Evolutionary conservation across 2,113 vertebrate genomes (phyloP), one percentile per base, ranked within the genome.

Genomic region (Vulpes lagopus): DNA sequence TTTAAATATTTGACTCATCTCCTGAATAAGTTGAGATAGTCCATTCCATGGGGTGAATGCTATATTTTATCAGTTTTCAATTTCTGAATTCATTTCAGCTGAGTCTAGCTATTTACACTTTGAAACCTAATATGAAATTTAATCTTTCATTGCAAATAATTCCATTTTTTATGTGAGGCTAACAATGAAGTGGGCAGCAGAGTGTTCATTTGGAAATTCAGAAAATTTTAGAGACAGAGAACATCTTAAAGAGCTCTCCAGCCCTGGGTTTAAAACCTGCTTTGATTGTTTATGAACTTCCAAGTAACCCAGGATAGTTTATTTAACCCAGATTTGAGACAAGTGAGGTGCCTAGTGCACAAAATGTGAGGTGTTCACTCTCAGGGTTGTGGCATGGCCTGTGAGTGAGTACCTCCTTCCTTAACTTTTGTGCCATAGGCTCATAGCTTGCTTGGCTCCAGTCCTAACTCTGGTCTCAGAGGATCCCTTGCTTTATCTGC

Each of bases 61-160:
- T 87, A 35, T 71, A 81, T 96, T 95, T 97, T 95, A 95, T 94
- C 79, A 94, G 43, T 95, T 92, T 97, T 84, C 35, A 87, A 91
- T 73, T 60, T 94, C 86, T 91, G 89, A 94, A 95, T 93, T 97
- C 49, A 96, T 97, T 96, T 87, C 59, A 65, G 74, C 62, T 8
- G 11, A 30, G 27, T 49, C 32, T 49, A 74, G 51, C 62, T 91
- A 89, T 95, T 96, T 98, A 73, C 49, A 95, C 38, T 74, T 94
- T 57, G 82, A 89, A 98, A 71, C 57, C 86, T 81, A 94, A 97
- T 49, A 53, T 55, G 69, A 96, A 92, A 64, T 89, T 97, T 90
- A 96, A 96, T 76, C 89, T 97, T 96, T 96, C 89, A 49, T 49
- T 60, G 25, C 82, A 97, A 94, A 95, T 91, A 90, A 93, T 97